Evolutionary conservation across 2,888 invertebrate species (phyloP).

Genomic region (Xestia sexstrigata): DNA sequence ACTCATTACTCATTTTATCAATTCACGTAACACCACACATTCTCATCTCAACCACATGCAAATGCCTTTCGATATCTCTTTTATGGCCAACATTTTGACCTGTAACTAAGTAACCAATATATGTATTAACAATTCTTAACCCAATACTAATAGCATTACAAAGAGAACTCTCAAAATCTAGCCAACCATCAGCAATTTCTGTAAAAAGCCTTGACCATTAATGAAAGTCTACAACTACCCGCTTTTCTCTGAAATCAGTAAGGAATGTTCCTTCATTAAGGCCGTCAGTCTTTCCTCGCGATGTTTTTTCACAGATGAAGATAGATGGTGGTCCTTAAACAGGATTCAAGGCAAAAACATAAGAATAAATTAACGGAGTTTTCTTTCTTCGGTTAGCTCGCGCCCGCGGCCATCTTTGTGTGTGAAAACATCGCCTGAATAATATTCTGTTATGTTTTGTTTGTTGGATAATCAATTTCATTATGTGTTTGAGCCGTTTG

Average conservation of each 20-base stretch:
- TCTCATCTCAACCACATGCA: too few relatives aligned
- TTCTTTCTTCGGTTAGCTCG: conserved; percentile 47
- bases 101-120: too few relatives aligned
- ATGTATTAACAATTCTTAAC: neutral
- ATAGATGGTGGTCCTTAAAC: conserved; percentile 72
- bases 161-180: neutral
- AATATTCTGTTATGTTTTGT: conserved; percentile 6
- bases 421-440: conserved; percentile 18
- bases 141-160: neutral
- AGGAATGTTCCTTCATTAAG: conserved; percentile 73
- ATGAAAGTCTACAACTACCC: conserved; percentile 53
- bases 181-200: neutral
- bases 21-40: too few relatives aligned
- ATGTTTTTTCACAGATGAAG: conserved; percentile 76
- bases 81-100: too few relatives aligned
- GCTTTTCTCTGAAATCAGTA: conserved; percentile 65
- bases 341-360: conserved; percentile 68
- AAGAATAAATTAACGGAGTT: conserved; percentile 70
- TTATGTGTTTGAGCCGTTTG: too few relatives aligned
- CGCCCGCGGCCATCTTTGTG: conserved; percentile 18
- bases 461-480: neutral
- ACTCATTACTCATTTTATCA: too few relatives aligned
- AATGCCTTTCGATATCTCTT: too few relatives aligned
- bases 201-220: conserved; percentile 52
- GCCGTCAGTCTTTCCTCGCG: conserved; percentile 69